Conservation (phyloP, 2,113 vertebrate species). For the Hyaena hyaena region DNA sequence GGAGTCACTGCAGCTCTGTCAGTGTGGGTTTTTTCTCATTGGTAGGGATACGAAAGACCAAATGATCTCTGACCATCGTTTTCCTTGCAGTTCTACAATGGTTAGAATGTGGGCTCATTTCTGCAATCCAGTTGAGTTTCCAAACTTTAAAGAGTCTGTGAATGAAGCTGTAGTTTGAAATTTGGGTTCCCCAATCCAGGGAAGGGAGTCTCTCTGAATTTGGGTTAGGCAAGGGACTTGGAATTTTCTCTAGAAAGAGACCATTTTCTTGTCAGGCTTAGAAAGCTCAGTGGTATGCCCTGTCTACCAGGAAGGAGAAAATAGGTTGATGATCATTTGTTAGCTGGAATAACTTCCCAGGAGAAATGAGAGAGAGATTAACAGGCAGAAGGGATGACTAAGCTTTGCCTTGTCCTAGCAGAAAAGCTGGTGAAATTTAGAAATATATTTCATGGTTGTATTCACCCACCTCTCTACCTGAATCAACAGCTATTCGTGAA, state of each 20-base stretch:
- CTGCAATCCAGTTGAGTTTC: background rate
- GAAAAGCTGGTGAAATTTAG: constrained; percentile 68
- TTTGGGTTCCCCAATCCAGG: background rate
- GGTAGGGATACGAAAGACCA: background rate
- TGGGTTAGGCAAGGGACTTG: background rate
- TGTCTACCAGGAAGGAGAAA: background rate
- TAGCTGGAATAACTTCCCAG: background rate
- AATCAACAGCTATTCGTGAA: constrained; percentile 66
- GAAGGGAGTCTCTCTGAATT: background rate
- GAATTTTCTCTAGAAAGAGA: constrained; percentile 34
- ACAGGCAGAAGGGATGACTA: constrained; percentile 15
- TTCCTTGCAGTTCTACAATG: background rate
- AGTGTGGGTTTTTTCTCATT: background rate
- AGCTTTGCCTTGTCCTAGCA: constrained; percentile 31
- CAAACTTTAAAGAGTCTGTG: background rate
- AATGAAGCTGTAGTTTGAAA: background rate
- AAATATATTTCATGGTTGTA: constrained; percentile 61
- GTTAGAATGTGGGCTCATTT: background rate
- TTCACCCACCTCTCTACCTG: constrained; percentile 72
- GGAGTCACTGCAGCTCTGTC: background rate
- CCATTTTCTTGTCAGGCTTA: background rate
- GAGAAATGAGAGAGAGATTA: background rate
- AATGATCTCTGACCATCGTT: background rate
- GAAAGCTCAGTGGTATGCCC: background rate
- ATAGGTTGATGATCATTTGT: constrained; percentile 17